phyloP scores from a whole-genome alignment of 1,140 invertebrate species.

The Drosophila paulistorum region DNA sequence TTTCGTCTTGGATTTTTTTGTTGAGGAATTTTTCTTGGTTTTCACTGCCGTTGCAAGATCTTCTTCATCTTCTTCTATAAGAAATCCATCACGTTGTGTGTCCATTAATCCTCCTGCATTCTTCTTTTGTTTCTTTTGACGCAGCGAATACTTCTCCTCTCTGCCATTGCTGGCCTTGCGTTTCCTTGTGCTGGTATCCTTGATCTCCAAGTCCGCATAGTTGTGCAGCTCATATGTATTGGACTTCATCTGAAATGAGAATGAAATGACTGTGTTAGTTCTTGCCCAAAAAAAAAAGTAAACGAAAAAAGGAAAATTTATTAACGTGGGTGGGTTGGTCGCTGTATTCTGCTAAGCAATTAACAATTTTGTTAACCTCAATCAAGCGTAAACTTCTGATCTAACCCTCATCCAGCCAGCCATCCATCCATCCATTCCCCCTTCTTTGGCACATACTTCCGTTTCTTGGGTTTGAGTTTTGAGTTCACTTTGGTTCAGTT shows the following conservation, averaged over 20 bases:
- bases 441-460: constrained; percentile 52
- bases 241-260: constrained; percentile 71
- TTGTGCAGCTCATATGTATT: constrained; percentile 74
- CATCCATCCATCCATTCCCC: constrained; percentile 29
- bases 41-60: constrained; percentile 23
- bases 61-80: constrained; percentile 37
- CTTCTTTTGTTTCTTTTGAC: constrained; percentile 73
- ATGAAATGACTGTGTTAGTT: constrained; percentile 42
- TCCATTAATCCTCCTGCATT: constrained; percentile 14
- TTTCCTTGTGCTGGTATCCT: constrained; percentile 52
- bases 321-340: constrained; percentile 28
- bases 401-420: constrained; percentile 35
- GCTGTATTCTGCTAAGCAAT: constrained; percentile 46
- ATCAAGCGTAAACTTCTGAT: constrained; percentile 57
- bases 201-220: constrained; percentile 58
- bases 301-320: constrained; percentile 20
- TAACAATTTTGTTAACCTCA: constrained; percentile 67
- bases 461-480: constrained; percentile 61
- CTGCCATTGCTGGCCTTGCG: constrained; percentile 44
- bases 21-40: constrained; percentile 37
- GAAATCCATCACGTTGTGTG: constrained; percentile 26
- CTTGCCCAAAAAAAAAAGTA: not conserved
- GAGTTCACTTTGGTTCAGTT: constrained; percentile 34
- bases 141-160: constrained; percentile 78
- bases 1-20: constrained; percentile 85